phyloP scores from a whole-genome alignment of 2,113 vertebrate genomes.

The Dolichotis patagonum region DNA sequence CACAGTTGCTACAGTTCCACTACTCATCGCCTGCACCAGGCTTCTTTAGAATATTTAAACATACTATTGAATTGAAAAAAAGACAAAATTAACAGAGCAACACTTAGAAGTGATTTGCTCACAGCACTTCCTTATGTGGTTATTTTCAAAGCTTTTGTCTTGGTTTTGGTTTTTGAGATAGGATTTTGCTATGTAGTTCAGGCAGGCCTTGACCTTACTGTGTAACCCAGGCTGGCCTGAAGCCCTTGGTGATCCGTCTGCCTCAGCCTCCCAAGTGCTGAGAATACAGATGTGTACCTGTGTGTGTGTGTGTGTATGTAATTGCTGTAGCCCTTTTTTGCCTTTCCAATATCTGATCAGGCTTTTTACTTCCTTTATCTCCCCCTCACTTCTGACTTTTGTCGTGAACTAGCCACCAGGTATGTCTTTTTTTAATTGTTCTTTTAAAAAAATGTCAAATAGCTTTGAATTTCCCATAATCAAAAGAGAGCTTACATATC shows the following conservation, averaged over 20 bases:
- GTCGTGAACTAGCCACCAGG: background rate
- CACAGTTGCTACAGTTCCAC: background rate
- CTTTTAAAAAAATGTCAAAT: background rate
- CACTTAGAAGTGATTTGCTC: background rate
- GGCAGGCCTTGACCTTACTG: background rate
- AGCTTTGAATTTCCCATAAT: background rate
- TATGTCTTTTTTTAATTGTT: background rate
- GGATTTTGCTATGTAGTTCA: background rate
- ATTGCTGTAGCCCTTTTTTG: background rate
- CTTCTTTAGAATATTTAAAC: constrained; percentile 27
- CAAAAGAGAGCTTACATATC: background rate
- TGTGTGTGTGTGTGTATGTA: background rate
- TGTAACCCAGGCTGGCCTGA: background rate
- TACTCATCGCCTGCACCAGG: background rate
- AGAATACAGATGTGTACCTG: background rate
- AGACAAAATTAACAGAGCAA: background rate
- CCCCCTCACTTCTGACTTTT: background rate
- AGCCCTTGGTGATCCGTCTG: background rate
- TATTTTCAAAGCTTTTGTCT: background rate
- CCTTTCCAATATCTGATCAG: background rate
- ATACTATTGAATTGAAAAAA: background rate
- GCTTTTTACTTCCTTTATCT: background rate
- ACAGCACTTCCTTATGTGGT: background rate
- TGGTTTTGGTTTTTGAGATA: background rate
- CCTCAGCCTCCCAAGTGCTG: background rate